Conservation (phyloP, 2,888 invertebrate species). For the Epinotia nisella region DNA sequence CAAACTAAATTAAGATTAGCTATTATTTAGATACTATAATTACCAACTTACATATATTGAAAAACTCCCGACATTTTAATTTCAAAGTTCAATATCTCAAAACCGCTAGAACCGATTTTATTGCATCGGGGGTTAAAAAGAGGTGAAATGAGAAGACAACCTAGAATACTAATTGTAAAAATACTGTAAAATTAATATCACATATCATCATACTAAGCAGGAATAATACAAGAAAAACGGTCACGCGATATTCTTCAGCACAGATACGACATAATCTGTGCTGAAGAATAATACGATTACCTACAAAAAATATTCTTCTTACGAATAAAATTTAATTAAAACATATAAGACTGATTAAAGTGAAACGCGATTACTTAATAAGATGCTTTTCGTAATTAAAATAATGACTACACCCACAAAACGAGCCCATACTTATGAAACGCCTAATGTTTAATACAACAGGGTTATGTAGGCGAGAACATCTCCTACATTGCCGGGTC, state of each 20-base stretch:
- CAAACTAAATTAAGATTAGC: too few species aligned
- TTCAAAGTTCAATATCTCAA: too few species aligned
- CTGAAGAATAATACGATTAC: background rate
- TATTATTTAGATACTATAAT: too few species aligned
- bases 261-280: background rate
- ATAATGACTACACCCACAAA: constrained; percentile 10
- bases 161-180: background rate
- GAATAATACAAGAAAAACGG: background rate
- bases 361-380: constrained; percentile 10
- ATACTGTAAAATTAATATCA: background rate
- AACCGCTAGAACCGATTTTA: too few species aligned
- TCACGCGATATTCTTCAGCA: too few species aligned
- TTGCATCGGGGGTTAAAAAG: too few species aligned
- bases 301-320: background rate
- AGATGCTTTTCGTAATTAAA: background rate
- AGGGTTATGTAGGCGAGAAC: constrained; percentile 15
- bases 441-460: constrained; percentile 23
- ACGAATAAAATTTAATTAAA: constrained; percentile 10
- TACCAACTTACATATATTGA: too few species aligned
- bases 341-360: background rate
- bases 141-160: too few species aligned
- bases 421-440: constrained; percentile 24
- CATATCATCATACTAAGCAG: background rate
- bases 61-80: too few species aligned
- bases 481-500: constrained; percentile 18